These are phyloP conservation scores for Corythornis madagascariensis DNA, from an alignment of 2,113 vertebrate species.

Conservation along the genomic window DNA sequence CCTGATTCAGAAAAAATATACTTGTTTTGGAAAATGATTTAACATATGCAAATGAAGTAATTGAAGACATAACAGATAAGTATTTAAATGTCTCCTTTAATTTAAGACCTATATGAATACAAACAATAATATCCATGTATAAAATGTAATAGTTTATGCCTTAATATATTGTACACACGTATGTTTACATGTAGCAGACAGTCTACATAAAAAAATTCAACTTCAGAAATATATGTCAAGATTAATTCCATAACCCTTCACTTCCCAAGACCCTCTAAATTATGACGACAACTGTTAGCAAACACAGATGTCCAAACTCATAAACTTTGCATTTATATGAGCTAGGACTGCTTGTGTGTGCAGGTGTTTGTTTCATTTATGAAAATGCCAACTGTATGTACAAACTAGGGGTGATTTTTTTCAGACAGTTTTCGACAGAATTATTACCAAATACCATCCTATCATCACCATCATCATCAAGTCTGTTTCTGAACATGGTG, in stretches of 20 bases:
- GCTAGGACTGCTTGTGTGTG: background rate
- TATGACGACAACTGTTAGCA: constrained; percentile 56
- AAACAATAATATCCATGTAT: background rate
- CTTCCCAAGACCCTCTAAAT: constrained; percentile 48
- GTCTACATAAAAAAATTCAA: background rate
- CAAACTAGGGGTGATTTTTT: background rate
- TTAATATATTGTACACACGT: background rate
- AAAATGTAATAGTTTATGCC: background rate
- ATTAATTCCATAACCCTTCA: constrained; percentile 38
- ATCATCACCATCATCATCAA: background rate
- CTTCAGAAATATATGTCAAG: constrained; percentile 34
- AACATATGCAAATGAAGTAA: background rate
- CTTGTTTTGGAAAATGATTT: background rate
- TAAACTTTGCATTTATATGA: constrained; percentile 50
- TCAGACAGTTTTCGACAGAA: background rate
- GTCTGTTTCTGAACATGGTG: background rate
- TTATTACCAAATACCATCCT: background rate
- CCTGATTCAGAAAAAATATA: background rate
- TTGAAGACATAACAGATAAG: background rate
- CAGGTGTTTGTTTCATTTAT: constrained; percentile 47
- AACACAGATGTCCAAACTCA: constrained; percentile 66
- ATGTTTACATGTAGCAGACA: background rate
- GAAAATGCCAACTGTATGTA: constrained; percentile 18
- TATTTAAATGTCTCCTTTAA: constrained; percentile 11
- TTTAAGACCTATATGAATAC: background rate